These are phyloP conservation scores for Stenurella melanura DNA, from an alignment of 2,888 invertebrate genomes.

Conservation along the genomic window DNA sequence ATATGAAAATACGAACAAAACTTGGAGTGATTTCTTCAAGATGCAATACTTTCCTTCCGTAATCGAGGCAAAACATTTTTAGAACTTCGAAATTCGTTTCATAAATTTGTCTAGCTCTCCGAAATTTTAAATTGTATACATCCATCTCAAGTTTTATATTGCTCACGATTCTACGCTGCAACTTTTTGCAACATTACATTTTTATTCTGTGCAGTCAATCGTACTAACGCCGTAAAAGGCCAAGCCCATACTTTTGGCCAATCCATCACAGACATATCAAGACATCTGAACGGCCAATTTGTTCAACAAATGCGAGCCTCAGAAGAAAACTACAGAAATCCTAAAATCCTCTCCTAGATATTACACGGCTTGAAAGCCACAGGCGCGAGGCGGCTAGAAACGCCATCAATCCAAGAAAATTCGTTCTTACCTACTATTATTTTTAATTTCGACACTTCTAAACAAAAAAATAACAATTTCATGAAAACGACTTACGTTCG, in stretches of 20 bases:
- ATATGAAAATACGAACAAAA: too few relatives aligned
- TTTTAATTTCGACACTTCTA: too few relatives aligned
- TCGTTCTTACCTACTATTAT: background rate
- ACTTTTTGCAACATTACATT: constrained; percentile 4
- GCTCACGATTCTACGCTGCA: background rate
- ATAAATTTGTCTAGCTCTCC: background rate
- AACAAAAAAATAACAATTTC: too few relatives aligned
- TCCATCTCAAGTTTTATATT: background rate
- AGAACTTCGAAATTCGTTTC: background rate
- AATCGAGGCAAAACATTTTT: background rate
- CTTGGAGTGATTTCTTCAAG: too few relatives aligned
- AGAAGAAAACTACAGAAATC: background rate
- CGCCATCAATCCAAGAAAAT: background rate
- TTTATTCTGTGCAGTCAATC: background rate
- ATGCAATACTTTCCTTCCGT: too few relatives aligned
- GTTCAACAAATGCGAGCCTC: background rate
- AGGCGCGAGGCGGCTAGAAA: background rate
- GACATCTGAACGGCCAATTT: background rate
- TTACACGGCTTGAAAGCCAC: background rate
- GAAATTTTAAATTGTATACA: background rate
- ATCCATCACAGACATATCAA: background rate
- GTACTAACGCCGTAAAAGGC: background rate
- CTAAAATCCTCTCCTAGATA: background rate
- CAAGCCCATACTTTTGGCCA: background rate
- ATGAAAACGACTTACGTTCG: too few relatives aligned